Conservation (phyloP, 92 coral and sea anemone genomes). For the Epizoanthus stellaris region DNA sequence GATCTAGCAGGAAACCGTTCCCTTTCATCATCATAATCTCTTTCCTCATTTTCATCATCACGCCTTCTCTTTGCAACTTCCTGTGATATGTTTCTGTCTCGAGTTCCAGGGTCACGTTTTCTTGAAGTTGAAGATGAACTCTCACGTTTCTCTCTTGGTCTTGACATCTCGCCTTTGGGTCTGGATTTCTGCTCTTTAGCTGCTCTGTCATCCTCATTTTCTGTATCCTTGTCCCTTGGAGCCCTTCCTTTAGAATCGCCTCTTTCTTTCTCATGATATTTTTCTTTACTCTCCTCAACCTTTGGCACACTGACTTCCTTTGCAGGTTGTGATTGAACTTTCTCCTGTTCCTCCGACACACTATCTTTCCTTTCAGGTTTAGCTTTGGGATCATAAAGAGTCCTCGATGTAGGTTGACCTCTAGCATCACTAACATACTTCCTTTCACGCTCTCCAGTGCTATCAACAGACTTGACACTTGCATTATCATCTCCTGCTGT, state of each 20-base stretch:
- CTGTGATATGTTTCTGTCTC: conserved; percentile 38
- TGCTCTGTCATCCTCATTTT: conserved; percentile 30
- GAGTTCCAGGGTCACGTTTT: conserved; percentile 28
- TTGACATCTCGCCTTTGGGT: conserved; percentile 15
- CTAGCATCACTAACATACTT: conserved; percentile 28
- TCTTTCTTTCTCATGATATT: conserved; percentile 40
- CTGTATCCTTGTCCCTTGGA: conserved; percentile 20
- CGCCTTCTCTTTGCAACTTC: conserved; percentile 56
- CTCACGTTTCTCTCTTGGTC: conserved; percentile 23
- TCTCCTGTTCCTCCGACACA: conserved; percentile 20
- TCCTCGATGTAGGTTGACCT: conserved; percentile 26
- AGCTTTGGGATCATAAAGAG: conserved; percentile 34
- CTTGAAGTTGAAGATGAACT: conserved; percentile 38
- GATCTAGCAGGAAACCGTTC: conserved; percentile 41
- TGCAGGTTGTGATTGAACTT: conserved; percentile 25
- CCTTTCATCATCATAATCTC: conserved; percentile 49
- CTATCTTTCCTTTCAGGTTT: conserved; percentile 36
- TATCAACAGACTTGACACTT: conserved; percentile 95
- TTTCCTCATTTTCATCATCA: conserved; percentile 48
- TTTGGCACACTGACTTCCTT: conserved; percentile 19
- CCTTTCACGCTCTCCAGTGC: conserved; percentile 73
- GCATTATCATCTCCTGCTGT: conserved; percentile 95
- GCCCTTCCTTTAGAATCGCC: background rate
- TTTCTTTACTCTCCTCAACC: conserved; percentile 30
- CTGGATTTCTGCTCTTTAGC: conserved; percentile 26